Conservation (phyloP, 2,888 invertebrate species). For the Mythimna ferrago region DNA sequence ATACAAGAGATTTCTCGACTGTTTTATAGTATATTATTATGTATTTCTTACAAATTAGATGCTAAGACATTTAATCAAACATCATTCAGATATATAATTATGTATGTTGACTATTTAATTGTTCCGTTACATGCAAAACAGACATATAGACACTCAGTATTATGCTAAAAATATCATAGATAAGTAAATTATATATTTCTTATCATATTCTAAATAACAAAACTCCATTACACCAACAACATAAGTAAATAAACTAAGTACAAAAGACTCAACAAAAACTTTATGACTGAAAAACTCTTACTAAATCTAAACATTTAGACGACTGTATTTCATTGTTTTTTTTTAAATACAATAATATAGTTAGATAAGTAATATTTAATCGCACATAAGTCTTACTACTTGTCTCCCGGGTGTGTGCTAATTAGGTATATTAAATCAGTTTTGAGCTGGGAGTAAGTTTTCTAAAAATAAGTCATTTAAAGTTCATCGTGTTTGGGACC, state of each 20-base stretch:
- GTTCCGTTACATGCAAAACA: slow-evolving; percentile 39
- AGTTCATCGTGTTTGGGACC: slow-evolving; percentile 99
- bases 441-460: slow-evolving; percentile 43
- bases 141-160: slow-evolving; percentile 33
- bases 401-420: slow-evolving; percentile 42
- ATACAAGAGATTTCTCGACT: slow-evolving; percentile 5
- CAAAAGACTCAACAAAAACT: slow-evolving; percentile 78
- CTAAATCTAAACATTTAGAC: slow-evolving; percentile 53
- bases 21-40: slow-evolving; percentile 10
- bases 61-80: slow-evolving; percentile 13
- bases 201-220: slow-evolving; percentile 72
- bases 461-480: slow-evolving; percentile 85
- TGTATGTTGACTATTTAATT: slow-evolving; percentile 40
- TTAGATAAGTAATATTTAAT: no score
- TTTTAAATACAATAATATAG: no score
- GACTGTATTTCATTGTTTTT: slow-evolving; percentile 31
- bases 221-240: slow-evolving; percentile 77
- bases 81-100: slow-evolving; percentile 6
- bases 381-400: slow-evolving; percentile 45
- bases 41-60: neutral
- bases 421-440: slow-evolving; percentile 27
- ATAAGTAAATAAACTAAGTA: slow-evolving; percentile 81
- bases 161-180: slow-evolving; percentile 52
- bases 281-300: slow-evolving; percentile 68
- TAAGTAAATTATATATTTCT: slow-evolving; percentile 30